These are phyloP conservation scores for Ceratina calcarata DNA, from an alignment of 1,140 invertebrate genomes.

Conservation along the genomic window DNA sequence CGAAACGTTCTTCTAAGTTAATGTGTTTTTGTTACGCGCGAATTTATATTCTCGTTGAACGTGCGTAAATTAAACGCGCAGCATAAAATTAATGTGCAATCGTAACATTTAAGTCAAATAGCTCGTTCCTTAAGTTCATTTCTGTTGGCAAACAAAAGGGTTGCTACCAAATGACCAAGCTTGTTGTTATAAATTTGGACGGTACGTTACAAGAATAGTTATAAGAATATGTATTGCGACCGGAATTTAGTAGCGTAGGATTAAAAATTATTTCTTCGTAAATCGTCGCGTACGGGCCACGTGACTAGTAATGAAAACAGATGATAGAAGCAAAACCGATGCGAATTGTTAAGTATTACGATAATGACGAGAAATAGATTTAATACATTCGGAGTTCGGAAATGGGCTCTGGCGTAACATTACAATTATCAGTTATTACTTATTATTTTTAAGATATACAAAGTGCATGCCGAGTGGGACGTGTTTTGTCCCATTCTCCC, in stretches of 20 bases:
- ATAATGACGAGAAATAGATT: constrained; percentile 38
- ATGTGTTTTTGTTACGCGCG: constrained; percentile 12
- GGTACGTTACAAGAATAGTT: constrained; percentile 18
- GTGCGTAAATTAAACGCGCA: neutral
- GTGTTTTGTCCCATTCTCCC: constrained; percentile 23
- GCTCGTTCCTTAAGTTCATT: no score
- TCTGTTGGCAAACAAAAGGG: no score
- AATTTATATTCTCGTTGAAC: constrained; percentile 18
- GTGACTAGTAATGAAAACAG: constrained; percentile 24
- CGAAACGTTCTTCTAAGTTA: neutral
- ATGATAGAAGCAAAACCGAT: constrained; percentile 2
- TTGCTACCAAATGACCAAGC: neutral
- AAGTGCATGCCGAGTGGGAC: constrained; percentile 42
- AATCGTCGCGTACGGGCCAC: constrained; percentile 18
- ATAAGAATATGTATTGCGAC: neutral
- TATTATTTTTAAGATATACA: constrained; percentile 58
- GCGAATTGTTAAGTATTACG: constrained; percentile 60
- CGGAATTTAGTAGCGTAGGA: neutral
- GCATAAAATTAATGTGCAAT: constrained; percentile 56
- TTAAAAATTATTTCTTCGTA: constrained; percentile 18
- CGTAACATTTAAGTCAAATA: constrained; percentile 44
- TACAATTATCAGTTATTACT: constrained; percentile 53
- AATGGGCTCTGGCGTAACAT: constrained; percentile 41
- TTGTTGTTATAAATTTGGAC: constrained; percentile 21
- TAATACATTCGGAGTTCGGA: neutral